A percentile compares a stretch with the other conserved stretches of the same genome.
Conservation (phyloP, 1,140 invertebrate genomes). For the Diachasma alloeum region DNA sequence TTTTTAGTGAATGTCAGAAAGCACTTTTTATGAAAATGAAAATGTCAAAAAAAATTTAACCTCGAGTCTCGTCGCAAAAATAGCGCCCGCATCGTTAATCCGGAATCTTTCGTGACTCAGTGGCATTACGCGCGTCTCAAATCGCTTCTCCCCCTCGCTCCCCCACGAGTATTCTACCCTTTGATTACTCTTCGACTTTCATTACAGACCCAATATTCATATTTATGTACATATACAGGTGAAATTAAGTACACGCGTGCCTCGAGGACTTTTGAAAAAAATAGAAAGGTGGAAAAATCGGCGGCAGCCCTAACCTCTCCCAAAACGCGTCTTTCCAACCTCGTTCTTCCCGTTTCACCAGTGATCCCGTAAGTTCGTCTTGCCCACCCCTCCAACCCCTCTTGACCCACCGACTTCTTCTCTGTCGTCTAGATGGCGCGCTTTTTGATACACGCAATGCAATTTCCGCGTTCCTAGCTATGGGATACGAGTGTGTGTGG, state of each 20-base stretch:
- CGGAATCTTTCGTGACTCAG: constrained; percentile 36
- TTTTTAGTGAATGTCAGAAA: too few relatives aligned
- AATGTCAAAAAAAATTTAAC: not conserved
- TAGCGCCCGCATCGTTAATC: constrained; percentile 29
- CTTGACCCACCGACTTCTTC: not conserved
- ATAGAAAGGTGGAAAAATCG: not conserved
- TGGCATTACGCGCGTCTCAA: constrained; percentile 23
- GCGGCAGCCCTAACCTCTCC: constrained; percentile 1
- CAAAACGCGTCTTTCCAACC: not conserved
- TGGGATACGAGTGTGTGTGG: not conserved
- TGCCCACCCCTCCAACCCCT: too few relatives aligned
- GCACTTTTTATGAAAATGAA: not conserved
- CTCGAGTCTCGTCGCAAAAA: not conserved
- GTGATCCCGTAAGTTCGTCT: too few relatives aligned
- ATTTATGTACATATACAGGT: constrained; percentile 35
- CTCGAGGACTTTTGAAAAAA: not conserved
- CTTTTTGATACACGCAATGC: constrained; percentile 25
- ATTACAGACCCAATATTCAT: constrained; percentile 37
- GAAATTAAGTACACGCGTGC: constrained; percentile 34
- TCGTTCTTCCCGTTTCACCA: too few relatives aligned
- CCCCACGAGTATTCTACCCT: constrained; percentile 1
- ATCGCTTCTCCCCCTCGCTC: not conserved
- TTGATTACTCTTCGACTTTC: constrained; percentile 21
- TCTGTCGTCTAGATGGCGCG: not conserved
- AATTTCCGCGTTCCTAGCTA: constrained; percentile 27